phyloP scores from a whole-genome alignment of 2,797 vertebrate species.

The Lithobates sylvaticus region DNA sequence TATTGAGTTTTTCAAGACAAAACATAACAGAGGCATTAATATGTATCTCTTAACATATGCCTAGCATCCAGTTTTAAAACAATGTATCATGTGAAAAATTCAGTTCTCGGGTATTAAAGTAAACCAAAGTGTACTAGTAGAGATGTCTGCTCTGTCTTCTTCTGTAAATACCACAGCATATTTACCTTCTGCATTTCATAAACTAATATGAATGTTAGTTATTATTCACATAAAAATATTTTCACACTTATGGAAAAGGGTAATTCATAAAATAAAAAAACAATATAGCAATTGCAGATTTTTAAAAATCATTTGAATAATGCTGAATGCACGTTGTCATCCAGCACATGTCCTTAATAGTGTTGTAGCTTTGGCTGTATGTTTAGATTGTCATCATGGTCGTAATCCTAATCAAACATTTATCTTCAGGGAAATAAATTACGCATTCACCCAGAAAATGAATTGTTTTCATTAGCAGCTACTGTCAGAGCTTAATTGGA shows the following conservation, averaged over 20 bases:
- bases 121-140: no score
- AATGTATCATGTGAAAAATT: no score
- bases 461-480: slow-evolving; percentile 71
- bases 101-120: no score
- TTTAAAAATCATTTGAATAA: not conserved
- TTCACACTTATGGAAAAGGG: not conserved
- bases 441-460: slow-evolving; percentile 67
- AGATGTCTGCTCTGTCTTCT: no score
- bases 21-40: no score
- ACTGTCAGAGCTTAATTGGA: slow-evolving; percentile 68
- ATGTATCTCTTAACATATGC: no score
- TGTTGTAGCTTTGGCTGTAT: slow-evolving; percentile 54
- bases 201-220: no score
- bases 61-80: no score
- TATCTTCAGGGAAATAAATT: slow-evolving; percentile 68
- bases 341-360: slow-evolving; percentile 64
- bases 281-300: not conserved
- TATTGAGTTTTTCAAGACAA: no score
- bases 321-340: slow-evolving; percentile 8
- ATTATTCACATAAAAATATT: no score
- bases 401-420: slow-evolving; percentile 68
- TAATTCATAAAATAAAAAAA: not conserved
- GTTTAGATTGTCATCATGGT: slow-evolving; percentile 51
- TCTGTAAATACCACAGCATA: no score
- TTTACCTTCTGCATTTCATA: no score